A percentile compares a stretch with the other conserved stretches of the same genome.
phyloP scores from a whole-genome alignment of 2,888 invertebrate genomes.

The Hetaerina titia region DNA sequence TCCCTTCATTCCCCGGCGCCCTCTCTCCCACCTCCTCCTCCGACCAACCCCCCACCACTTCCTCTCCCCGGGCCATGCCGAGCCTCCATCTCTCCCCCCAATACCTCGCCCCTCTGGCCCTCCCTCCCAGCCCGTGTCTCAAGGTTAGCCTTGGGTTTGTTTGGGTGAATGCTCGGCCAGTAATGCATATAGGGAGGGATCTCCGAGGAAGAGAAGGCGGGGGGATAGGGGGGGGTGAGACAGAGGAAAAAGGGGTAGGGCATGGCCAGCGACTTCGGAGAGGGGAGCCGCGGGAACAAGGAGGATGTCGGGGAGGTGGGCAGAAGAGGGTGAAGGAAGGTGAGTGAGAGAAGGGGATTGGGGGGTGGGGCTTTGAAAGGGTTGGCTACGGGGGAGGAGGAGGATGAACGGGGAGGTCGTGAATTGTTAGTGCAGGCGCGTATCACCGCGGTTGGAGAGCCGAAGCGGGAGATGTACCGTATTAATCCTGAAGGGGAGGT shows the following conservation, averaged over 20 bases:
- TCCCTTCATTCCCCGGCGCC: neutral
- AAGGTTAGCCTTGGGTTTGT: slow-evolving; percentile 67
- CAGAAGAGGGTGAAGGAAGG: neutral
- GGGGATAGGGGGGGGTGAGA: neutral
- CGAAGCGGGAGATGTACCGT: neutral
- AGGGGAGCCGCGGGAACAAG: neutral
- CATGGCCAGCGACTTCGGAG: slow-evolving; percentile 8
- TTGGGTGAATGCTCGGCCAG: slow-evolving; percentile 65
- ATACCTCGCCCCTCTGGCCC: neutral
- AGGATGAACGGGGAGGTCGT: neutral
- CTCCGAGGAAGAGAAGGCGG: neutral
- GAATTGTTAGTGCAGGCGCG: neutral
- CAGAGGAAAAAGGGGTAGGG: slow-evolving; percentile 18
- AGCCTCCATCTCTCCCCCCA: neutral
- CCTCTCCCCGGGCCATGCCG: neutral
- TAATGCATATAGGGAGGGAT: slow-evolving; percentile 20
- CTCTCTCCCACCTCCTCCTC: neutral
- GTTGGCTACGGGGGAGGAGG: too few species aligned
- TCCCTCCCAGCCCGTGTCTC: neutral
- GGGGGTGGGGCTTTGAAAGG: neutral
- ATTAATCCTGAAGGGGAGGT: neutral
- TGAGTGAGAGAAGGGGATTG: neutral
- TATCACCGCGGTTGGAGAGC: neutral
- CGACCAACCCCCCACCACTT: neutral
- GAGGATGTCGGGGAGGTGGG: neutral